Base-by-base conservation (phyloP, 1,140 invertebrate genomes). In the Ceratitis capitata region DNA sequence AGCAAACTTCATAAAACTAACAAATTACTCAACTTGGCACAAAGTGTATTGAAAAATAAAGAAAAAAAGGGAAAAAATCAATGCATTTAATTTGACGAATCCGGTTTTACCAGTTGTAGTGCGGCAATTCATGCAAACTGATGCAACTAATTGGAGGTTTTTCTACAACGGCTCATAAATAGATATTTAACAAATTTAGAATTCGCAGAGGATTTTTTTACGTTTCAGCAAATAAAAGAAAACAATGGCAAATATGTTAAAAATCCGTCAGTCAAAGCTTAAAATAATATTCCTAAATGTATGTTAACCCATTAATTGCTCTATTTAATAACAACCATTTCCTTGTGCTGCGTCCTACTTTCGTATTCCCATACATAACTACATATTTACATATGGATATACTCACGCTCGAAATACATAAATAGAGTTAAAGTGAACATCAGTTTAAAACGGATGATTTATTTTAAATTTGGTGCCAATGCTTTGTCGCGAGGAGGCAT, bases 391-490 rank as follows among this genome's bases (percentile, higher is more conserved):
- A n/a, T n/a, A n/a, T n/a, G n/a, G n/a, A n/a, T n/a, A n/a, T n/a
- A n/a, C n/a, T n/a, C n/a, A n/a, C n/a, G n/a, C n/a, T n/a, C n/a
- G n/a, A n/a, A n/a, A n/a, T n/a, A n/a, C n/a, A n/a, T n/a, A n/a
- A n/a, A n/a, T n/a, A n/a, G n/a, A n/a, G n/a, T n/a, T n/a, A n/a
- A 61, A 61, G 23, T 16, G 10, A 69, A 69, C 35, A 69, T 69
- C 32, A 69, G n/a, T 69, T 69, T 42, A 69, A 7, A 16, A 39
- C 32, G 29, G 26, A 42, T 35, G 64, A 69, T 69, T 69, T 69
- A 69, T 69, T 69, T 69, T 39, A 32, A 69, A 69, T 35, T 69
- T 69, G 64, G 29, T 69, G 64, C 64, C 64, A 69, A 69, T 39
- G 64, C 19, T 69, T 35, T 39, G 64, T 32, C 14, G 64, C 35